A percentile compares a stretch with the other conserved stretches of the same genome.
These are phyloP conservation scores for Agelas oroides DNA, from an alignment of 37 sponge, comb jelly and placozoan genomes.

Conservation along the genomic window DNA sequence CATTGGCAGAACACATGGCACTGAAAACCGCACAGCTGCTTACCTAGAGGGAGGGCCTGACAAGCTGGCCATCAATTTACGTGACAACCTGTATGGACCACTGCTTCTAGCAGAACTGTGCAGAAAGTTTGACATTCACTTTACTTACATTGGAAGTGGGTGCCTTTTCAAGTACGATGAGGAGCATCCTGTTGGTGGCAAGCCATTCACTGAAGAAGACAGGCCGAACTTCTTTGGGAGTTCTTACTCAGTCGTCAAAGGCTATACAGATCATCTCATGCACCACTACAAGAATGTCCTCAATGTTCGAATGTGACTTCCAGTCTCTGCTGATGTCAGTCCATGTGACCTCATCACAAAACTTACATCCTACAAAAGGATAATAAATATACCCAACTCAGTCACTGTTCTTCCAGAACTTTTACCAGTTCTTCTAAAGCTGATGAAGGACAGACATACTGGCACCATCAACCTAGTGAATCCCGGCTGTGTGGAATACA, in stretches of 20 bases:
- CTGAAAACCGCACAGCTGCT: neutral
- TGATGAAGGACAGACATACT: no score
- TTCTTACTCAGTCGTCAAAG: no score
- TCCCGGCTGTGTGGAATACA: no score
- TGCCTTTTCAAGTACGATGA: slow-evolving; percentile 23
- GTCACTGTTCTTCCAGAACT: no score
- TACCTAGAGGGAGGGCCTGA: slow-evolving; percentile 13
- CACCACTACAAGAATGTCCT: no score
- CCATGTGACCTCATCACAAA: slow-evolving; percentile 22
- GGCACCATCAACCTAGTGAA: no score
- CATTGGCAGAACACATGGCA: slow-evolving; percentile 25
- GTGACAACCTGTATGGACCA: slow-evolving; percentile 22
- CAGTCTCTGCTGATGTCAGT: neutral
- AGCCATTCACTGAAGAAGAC: no score
- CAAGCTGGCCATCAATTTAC: neutral
- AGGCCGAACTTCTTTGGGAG: no score
- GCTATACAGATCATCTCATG: no score
- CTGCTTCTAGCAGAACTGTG: slow-evolving; percentile 8
- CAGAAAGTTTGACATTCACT: slow-evolving; percentile 4
- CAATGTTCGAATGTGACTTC: neutral
- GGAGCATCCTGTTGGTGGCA: neutral
- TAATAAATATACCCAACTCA: slow-evolving; percentile 17
- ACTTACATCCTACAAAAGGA: neutral
- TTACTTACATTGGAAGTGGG: slow-evolving; percentile 19
- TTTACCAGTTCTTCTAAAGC: no score